These are phyloP conservation scores for Syrmaticus mikado DNA, from an alignment of 2,113 vertebrate species.

Conservation along the genomic window DNA sequence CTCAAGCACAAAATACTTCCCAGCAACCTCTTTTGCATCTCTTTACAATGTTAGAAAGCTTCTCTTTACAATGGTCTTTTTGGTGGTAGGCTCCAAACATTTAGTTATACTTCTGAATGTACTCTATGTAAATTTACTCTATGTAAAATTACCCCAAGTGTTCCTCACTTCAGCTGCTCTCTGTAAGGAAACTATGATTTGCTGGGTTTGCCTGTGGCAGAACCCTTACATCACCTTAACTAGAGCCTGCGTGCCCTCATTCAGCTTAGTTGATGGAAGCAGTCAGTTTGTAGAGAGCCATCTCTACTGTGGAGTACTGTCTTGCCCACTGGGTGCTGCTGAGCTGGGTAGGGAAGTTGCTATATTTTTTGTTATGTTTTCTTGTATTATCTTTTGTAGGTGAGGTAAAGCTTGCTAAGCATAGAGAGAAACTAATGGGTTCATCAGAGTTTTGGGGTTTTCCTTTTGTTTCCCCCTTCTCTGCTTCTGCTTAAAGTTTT, in stretches of 20 bases:
- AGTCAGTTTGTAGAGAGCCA: not conserved
- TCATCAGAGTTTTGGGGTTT: not conserved
- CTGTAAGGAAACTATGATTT: not conserved
- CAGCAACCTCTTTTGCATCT: not conserved
- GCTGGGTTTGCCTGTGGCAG: not conserved
- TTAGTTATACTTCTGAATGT: not conserved
- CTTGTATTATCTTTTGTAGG: not conserved
- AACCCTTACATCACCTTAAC: not conserved
- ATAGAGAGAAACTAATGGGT: not conserved
- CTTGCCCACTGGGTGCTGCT: not conserved
- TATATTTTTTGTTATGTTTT: not conserved
- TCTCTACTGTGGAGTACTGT: rapidly evolving
- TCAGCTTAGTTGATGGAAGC: not conserved
- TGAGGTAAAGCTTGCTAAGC: not conserved
- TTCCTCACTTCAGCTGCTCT: not conserved
- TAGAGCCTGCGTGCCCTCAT: not conserved
- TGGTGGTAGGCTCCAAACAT: not conserved
- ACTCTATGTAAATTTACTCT: not conserved
- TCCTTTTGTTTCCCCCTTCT: not conserved
- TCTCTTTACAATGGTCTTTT: not conserved
- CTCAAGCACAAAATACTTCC: not conserved
- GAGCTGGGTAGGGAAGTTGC: not conserved
- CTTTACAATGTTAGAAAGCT: not conserved
- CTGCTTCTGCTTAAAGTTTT: not conserved
- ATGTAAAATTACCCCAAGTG: not conserved